Percentiles rank a stretch among this genome's conserved stretches.
These are phyloP conservation scores for Pseudococcus viburni DNA, from an alignment of 2,888 invertebrate species.

Conservation along the genomic window DNA sequence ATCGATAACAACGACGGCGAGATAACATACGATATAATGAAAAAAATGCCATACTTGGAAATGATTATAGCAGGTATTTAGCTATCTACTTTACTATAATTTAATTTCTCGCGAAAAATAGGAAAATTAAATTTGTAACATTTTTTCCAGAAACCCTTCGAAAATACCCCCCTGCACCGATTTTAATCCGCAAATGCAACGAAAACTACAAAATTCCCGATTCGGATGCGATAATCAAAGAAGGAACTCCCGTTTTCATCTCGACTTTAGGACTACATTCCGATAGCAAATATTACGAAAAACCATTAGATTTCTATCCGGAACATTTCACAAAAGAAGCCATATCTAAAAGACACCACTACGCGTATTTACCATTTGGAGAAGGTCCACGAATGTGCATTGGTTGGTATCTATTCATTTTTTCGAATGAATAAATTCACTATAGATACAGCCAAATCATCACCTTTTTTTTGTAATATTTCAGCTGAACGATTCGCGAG, in stretches of 20 bases:
- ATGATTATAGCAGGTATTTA: constrained; percentile 68
- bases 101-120: not conserved
- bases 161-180: constrained; percentile 71
- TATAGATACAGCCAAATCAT: too few relatives aligned
- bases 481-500: constrained; percentile 61
- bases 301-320: constrained; percentile 72
- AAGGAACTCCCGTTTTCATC: constrained; percentile 71
- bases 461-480: too few relatives aligned
- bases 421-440: too few relatives aligned
- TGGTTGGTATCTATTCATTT: constrained; percentile 68
- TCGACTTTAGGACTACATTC: constrained; percentile 71
- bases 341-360: constrained; percentile 70
- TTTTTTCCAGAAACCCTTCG: constrained; percentile 71
- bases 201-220: constrained; percentile 70
- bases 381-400: constrained; percentile 71
- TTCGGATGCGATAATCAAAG: constrained; percentile 69
- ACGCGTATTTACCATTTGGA: constrained; percentile 71
- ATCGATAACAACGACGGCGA: constrained; percentile 71
- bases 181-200: constrained; percentile 70
- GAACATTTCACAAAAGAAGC: constrained; percentile 72
- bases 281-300: constrained; percentile 71
- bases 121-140: too few relatives aligned
- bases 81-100: too few relatives aligned
- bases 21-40: constrained; percentile 73
- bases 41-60: constrained; percentile 75